Conservation (phyloP, 2,797 vertebrate genomes). For the Telmatherina bonti region DNA sequence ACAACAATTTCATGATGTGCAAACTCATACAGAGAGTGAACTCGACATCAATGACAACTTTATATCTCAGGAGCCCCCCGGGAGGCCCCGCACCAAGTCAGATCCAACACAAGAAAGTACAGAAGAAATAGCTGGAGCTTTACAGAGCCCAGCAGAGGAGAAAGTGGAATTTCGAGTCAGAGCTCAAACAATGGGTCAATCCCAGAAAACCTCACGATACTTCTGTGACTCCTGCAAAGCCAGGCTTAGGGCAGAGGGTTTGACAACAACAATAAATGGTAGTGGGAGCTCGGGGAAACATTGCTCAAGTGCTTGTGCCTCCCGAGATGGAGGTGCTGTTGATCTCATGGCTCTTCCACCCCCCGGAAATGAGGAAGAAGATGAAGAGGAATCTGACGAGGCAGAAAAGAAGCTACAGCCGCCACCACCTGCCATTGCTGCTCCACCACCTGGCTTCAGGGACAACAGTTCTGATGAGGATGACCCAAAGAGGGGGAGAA, state of each 20-base stretch:
- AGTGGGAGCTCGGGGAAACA: conserved; percentile 77
- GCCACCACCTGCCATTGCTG: conserved; percentile 90
- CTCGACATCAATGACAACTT: conserved; percentile 96
- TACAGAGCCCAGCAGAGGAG: conserved; percentile 77
- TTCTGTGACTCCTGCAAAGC: conserved; percentile 97
- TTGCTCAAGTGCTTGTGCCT: conserved; percentile 83
- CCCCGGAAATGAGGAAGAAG: conserved; percentile 93
- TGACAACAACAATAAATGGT: conserved; percentile 65
- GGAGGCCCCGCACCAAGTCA: conserved; percentile 94
- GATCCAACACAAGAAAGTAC: conserved; percentile 93
- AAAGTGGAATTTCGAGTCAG: conserved; percentile 86
- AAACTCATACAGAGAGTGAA: conserved; percentile 86
- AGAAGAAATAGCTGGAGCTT: conserved; percentile 84
- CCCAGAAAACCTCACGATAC: conserved; percentile 83
- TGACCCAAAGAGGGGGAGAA: conserved; percentile 89
- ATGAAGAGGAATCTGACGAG: conserved; percentile 77
- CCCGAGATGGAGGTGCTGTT: conserved; percentile 89
- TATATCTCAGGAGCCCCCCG: conserved; percentile 90
- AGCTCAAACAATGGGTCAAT: conserved; percentile 90
- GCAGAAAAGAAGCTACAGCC: conserved; percentile 84
- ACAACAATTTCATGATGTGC: conserved; percentile 91
- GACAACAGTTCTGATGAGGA: conserved; percentile 99
- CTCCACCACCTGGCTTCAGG: conserved; percentile 96
- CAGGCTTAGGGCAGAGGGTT: conserved; percentile 85
- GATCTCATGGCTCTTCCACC: conserved; percentile 95